These are phyloP conservation scores for Leptinotarsa texana DNA, from an alignment of 1,140 invertebrate species.

Conservation along the genomic window DNA sequence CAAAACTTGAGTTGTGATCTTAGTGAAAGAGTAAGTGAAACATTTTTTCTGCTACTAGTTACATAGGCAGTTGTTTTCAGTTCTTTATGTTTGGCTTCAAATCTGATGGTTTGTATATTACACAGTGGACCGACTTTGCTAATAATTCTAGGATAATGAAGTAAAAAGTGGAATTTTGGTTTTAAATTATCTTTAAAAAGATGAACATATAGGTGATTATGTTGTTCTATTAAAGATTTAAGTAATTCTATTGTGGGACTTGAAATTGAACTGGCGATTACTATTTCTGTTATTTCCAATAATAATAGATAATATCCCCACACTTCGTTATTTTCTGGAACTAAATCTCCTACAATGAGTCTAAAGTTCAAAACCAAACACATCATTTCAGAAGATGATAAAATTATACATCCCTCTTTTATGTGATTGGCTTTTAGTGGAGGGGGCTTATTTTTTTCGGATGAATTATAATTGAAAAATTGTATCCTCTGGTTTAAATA, in stretches of 20 bases:
- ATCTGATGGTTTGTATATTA: constrained; percentile 42
- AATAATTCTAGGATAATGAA: constrained; percentile 45
- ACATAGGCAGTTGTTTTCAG: constrained; percentile 42
- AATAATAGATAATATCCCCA: constrained; percentile 45
- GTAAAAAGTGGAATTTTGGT: constrained; percentile 46
- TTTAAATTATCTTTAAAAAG: constrained; percentile 41
- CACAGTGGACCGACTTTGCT: constrained; percentile 37
- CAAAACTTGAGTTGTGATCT: constrained; percentile 41
- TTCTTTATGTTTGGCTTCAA: constrained; percentile 46
- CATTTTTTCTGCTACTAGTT: constrained; percentile 37
- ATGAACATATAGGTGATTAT: constrained; percentile 11
- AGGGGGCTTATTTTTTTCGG: constrained; percentile 41
- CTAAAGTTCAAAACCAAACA: constrained; percentile 40
- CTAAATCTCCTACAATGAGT: constrained; percentile 42
- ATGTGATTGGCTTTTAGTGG: constrained; percentile 35
- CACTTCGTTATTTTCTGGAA: constrained; percentile 34
- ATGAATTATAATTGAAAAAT: constrained; percentile 40
- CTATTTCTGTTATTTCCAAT: constrained; percentile 40
- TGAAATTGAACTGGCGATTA: constrained; percentile 30
- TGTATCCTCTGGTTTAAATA: constrained; percentile 41
- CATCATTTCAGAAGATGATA: constrained; percentile 46
- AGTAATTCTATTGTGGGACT: constrained; percentile 33
- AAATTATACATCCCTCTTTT: constrained; percentile 36
- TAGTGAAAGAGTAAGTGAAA: constrained; percentile 35
- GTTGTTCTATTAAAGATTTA: constrained; percentile 18